Percentiles rank a stretch among this genome's conserved stretches.
Evolutionary conservation across 92 coral and sea anemone species (phyloP).

Genomic region (Epizoanthus fatuus): DNA sequence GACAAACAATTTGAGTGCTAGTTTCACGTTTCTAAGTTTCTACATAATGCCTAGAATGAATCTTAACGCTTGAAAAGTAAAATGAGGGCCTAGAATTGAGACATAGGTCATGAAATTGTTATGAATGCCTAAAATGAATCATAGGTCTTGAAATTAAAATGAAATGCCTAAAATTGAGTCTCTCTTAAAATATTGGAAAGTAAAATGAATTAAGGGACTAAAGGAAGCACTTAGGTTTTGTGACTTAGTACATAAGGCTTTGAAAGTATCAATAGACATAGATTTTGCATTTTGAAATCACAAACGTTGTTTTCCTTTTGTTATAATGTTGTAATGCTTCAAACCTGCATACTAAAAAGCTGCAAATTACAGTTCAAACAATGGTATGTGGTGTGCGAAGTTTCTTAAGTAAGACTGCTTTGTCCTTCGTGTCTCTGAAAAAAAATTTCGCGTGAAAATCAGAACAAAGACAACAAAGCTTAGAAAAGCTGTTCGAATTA

Average conservation of each 20-base stretch:
- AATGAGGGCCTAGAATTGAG: too few species aligned
- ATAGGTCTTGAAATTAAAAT: too few species aligned
- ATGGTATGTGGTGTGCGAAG: background rate
- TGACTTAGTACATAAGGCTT: slow-evolving; percentile 17
- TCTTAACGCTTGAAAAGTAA: too few species aligned
- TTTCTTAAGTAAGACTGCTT: slow-evolving; percentile 3
- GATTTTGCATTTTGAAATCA: background rate
- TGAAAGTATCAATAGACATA: background rate
- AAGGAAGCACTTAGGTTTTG: too few species aligned
- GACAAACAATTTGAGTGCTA: too few species aligned
- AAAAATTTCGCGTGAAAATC: slow-evolving; percentile 44
- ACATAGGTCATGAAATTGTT: too few species aligned
- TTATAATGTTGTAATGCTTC: slow-evolving; percentile 14
- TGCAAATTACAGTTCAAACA: slow-evolving; percentile 2
- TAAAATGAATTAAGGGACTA: too few species aligned
- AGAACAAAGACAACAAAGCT: slow-evolving; percentile 20
- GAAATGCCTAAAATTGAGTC: too few species aligned
- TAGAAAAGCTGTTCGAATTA: slow-evolving; percentile 27
- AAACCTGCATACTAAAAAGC: slow-evolving; percentile 25
- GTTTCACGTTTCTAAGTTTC: too few species aligned
- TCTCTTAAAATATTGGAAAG: too few species aligned
- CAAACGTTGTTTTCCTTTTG: slow-evolving; percentile 22
- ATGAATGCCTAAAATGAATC: too few species aligned
- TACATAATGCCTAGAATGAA: too few species aligned
- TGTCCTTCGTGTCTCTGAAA: slow-evolving; percentile 29